Base-by-base conservation (phyloP, 2,888 invertebrate genomes). In the Synanthedon andrenaeformis region DNA sequence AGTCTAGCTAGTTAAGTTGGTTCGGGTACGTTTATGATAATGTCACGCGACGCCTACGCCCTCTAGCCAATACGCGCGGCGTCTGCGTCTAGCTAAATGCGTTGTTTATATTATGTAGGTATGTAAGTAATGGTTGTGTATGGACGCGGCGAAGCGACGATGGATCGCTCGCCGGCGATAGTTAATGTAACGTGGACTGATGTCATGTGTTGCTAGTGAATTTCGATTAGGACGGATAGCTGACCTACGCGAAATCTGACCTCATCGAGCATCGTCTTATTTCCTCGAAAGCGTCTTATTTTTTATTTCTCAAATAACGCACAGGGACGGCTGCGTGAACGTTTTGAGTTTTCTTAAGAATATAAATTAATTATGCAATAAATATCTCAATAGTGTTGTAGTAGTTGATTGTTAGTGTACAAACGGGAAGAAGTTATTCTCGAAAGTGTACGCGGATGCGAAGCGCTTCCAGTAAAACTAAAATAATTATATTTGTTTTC, bases 61-160 rank as follows among this genome's bases (percentile, higher is more conserved):
- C 35, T 35, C 35, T 35, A 35, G 35, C 35, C 35, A 35, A 35
- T 35, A 35, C 10, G 45, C 14, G 13, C 49, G 19, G 49, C 49
- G 23, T 45, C 45, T 52, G 62, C 56, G 64, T 58, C 61, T 72
- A 73, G 77, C 63, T 66, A 76, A 49, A 76, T 76, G 75, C 66
- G 67, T 67, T 66, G 49, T 49, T 49, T 49, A 49, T 49, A 45
- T 13, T 45, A 74, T 65, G 60, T 67, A 67, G 69, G 62, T 57
- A 65, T 35, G 67, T 67, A 67, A 55, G 59, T 57, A 35, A 35
- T 57, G 61, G 60, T 60, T 58, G 62, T 59, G 58, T 56, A 58
- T 56, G 56, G 62, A 13, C 51, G 28, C 51, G 51, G 19, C 49
- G 49, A 35, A 10, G 10, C 49, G 6, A 14, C 49, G 12, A 14